phyloP scores from a whole-genome alignment of 1,140 invertebrate genomes.

The Musca vetustissima region DNA sequence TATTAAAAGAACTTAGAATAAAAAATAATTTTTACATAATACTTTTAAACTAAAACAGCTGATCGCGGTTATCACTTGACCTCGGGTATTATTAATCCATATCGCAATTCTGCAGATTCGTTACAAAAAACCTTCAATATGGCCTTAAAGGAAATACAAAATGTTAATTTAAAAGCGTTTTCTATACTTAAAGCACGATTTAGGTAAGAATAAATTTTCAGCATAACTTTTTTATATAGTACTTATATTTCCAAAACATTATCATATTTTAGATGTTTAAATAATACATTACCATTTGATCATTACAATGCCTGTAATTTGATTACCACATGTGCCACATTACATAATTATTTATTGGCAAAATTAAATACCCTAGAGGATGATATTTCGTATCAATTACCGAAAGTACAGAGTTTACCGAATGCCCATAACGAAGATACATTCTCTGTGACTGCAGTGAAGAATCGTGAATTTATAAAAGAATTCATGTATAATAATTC shows the following conservation, averaged over 20 bases:
- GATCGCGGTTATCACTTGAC: slow-evolving; percentile 19
- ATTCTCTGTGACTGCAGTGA: not conserved
- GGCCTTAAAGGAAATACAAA: not conserved
- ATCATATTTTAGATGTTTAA: slow-evolving; percentile 7
- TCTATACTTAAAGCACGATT: slow-evolving; percentile 16
- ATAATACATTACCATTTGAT: slow-evolving; percentile 4
- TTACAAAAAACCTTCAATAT: not conserved
- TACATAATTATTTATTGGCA: slow-evolving; percentile 19
- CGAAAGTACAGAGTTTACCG: slow-evolving; percentile 1
- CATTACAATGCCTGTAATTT: not conserved
- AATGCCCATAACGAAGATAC: slow-evolving; percentile 5
- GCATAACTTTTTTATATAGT: not conserved
- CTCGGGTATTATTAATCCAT: slow-evolving; percentile 10
- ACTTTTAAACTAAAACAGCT: not conserved
- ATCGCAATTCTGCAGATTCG: not conserved
- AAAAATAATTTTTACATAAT: not conserved
- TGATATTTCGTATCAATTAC: not conserved
- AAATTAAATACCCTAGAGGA: slow-evolving; percentile 7
- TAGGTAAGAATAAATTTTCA: not conserved
- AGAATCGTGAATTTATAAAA: slow-evolving; percentile 19
- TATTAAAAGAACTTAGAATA: not conserved
- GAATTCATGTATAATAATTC: not conserved
- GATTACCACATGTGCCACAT: slow-evolving; percentile 10
- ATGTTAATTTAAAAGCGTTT: not conserved
- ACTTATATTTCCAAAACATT: not conserved